phyloP scores from a whole-genome alignment of 2,113 vertebrate species.

The Channa argus region DNA sequence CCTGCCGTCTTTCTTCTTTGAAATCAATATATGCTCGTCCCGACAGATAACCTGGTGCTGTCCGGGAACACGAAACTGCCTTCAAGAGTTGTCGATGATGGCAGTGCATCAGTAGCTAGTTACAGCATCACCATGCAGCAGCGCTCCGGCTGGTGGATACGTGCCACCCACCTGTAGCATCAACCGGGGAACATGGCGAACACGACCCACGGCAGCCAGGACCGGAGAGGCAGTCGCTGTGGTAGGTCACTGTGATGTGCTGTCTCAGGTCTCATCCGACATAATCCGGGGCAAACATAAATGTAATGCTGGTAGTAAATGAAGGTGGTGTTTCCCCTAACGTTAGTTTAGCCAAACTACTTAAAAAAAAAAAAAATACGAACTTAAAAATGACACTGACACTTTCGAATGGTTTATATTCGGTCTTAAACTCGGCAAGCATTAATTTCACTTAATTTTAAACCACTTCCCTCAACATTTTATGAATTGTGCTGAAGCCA shows the following conservation, averaged over 20 bases:
- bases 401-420: not conserved
- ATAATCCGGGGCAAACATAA: too few relatives aligned
- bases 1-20: not conserved
- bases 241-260: constrained; percentile 48
- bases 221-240: constrained; percentile 34
- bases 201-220: constrained; percentile 42
- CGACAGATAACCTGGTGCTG: constrained; percentile 4
- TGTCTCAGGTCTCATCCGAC: too few relatives aligned
- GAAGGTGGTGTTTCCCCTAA: not conserved
- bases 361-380: not conserved
- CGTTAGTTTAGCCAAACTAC: not conserved
- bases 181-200: constrained; percentile 69
- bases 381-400: not conserved
- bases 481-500: too few relatives aligned
- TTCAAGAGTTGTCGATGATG: constrained; percentile 39
- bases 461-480: too few relatives aligned
- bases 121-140: constrained; percentile 71
- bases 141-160: constrained; percentile 49
- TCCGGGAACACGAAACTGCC: constrained; percentile 42
- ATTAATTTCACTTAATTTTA: not conserved
- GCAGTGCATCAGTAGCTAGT: constrained; percentile 37
- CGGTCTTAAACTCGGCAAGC: not conserved
- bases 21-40: not conserved
- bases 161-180: constrained; percentile 77
- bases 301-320: too few relatives aligned